Base-by-base conservation (phyloP, 1,140 invertebrate species). In the Cecropterus lyciades region DNA sequence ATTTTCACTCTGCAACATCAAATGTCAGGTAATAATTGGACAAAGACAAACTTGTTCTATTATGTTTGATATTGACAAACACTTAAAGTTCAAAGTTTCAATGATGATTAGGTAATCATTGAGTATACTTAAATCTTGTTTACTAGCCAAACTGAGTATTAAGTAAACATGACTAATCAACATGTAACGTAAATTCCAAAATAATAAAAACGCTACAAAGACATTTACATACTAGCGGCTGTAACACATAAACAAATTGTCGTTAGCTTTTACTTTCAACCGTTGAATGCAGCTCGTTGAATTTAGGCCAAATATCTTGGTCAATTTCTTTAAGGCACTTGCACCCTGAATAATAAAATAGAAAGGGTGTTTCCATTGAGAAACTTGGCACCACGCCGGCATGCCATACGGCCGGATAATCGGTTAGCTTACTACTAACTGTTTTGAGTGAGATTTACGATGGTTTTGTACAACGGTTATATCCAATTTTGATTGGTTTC, bases 291-390 rank as follows among this genome's bases (percentile, higher is more conserved):
- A 60, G 45, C 13, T n/a, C 42, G 57, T 9, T 37, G 46, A 60
- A 60, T 49, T 48, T 48, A 24, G 57, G 45, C 11, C 27, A 60
- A 33, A 60, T 48, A 60, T 49, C 57, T 60, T 60, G 45, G 57
- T 60, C 57, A 60, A 60, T 60, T 60, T 49, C 57, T 60, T 60
- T 10, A 60, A 60, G 13, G 20, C 55, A 33, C 46, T 62, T 62
- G 46, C 59, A 62, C 48, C 46, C 59, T 62, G 57, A 60, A 49
- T 49, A 62, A 62, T 42, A 62, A 62, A 51, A 20, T 62, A 49
- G 45, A 60, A 60, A 49, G 33, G 46, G 33, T 60, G 43, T 33
- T 48, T 14, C 59, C 45, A 62, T 51, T 62, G 59, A 24, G 24
- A 49, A 16, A 62, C 46, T 62, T 62, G 59, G 59, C 59, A 62